A percentile compares a stretch with the other conserved stretches of the same genome.
Conservation (phyloP, 2,888 invertebrate genomes). For the Tachystola acroxantha region DNA sequence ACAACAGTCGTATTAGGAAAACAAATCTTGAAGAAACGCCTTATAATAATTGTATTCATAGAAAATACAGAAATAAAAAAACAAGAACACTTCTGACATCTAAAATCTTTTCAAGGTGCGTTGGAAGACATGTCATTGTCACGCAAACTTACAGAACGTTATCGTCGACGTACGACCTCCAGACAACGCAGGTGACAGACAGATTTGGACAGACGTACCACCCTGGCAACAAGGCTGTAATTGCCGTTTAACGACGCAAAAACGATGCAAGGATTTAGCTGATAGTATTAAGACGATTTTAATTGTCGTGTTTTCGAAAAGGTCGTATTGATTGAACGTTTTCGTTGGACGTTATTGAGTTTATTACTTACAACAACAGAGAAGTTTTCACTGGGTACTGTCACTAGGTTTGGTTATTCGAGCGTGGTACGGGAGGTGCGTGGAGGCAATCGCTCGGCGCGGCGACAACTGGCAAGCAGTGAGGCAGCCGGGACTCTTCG, state of each 20-base stretch:
- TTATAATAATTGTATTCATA: too few species aligned
- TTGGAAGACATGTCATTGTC: conserved; percentile 45
- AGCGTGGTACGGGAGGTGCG: conserved; percentile 40
- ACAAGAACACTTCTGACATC: too few species aligned
- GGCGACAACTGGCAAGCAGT: conserved; percentile 55
- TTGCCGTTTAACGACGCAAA: conserved; percentile 45
- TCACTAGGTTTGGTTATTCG: conserved; percentile 48
- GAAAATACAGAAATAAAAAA: too few species aligned
- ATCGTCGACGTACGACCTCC: conserved; percentile 50
- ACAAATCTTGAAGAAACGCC: too few species aligned
- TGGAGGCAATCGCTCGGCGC: conserved; percentile 56
- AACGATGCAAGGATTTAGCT: conserved; percentile 24
- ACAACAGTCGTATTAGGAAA: too few species aligned
- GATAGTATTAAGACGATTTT: conserved; percentile 16
- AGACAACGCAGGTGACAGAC: conserved; percentile 59
- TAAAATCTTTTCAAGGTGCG: too few species aligned
- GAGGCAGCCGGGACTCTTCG: conserved; percentile 40
- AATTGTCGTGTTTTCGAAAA: conserved; percentile 38
- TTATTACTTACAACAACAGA: conserved; percentile 53
- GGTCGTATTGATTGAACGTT: conserved; percentile 28
- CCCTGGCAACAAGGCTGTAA: conserved; percentile 31
- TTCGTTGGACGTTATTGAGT: conserved; percentile 10
- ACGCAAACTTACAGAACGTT: too few species aligned
- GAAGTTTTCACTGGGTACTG: conserved; percentile 49
- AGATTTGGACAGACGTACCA: conserved; percentile 33